Percentiles rank a stretch among this genome's conserved stretches.
Conservation (phyloP, 2,888 invertebrate genomes). For the Scaeva pyrastri region DNA sequence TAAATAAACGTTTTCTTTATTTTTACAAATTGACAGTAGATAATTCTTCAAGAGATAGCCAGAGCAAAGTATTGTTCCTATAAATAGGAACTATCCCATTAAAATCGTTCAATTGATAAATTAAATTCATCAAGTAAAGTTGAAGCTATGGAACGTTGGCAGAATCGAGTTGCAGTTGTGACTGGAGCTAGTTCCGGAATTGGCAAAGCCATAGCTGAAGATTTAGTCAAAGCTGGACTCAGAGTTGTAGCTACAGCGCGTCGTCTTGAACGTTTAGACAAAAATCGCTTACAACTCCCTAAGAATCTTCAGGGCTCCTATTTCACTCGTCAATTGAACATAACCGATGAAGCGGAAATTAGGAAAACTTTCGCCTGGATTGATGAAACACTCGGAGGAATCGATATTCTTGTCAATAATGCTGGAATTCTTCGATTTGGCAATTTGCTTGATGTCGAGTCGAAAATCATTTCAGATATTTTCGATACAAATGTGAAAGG, state of each 20-base stretch:
- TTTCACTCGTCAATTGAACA: slow-evolving; percentile 80
- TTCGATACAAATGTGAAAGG: slow-evolving; percentile 84
- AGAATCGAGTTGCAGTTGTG: slow-evolving; percentile 85
- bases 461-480: slow-evolving; percentile 79
- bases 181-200: slow-evolving; percentile 87
- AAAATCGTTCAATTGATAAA: background rate
- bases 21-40: too few species aligned
- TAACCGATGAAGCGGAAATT: slow-evolving; percentile 85
- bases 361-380: slow-evolving; percentile 84
- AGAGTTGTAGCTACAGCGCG: slow-evolving; percentile 85
- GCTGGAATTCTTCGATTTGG: slow-evolving; percentile 83
- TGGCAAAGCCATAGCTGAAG: slow-evolving; percentile 84
- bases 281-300: slow-evolving; percentile 73
- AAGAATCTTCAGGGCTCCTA: slow-evolving; percentile 36
- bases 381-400: slow-evolving; percentile 84
- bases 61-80: background rate
- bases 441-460: slow-evolving; percentile 76
- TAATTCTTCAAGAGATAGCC: background rate
- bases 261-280: slow-evolving; percentile 81
- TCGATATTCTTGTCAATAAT: slow-evolving; percentile 86
- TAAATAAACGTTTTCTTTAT: background rate
- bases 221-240: slow-evolving; percentile 84
- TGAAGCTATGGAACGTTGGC: slow-evolving; percentile 4
- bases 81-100: background rate
- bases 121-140: background rate